Conservation (phyloP, 2,113 vertebrate species). For the Pomatostomus ruficeps region DNA sequence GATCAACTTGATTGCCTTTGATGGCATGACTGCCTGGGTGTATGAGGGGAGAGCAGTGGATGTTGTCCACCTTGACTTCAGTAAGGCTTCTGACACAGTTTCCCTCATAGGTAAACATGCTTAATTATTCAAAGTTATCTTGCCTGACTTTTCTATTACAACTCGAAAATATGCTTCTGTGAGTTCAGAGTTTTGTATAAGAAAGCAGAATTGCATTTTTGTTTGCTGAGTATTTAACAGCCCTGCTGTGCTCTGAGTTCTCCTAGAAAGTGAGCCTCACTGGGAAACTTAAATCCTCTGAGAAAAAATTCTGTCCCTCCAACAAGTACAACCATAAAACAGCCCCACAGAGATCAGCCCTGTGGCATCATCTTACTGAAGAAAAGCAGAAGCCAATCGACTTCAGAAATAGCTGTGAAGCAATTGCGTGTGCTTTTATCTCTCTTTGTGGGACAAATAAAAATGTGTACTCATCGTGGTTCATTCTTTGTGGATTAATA, state of each 20-base stretch:
- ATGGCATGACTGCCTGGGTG: neutral
- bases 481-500: neutral
- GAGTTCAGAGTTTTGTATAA: neutral
- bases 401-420: neutral
- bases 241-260: neutral
- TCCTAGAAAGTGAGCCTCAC: neutral
- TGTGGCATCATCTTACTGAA: neutral
- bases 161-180: neutral
- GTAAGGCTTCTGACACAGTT: neutral
- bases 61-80: neutral
- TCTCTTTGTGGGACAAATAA: neutral
- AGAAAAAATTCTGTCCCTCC: neutral
- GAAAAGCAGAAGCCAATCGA: neutral
- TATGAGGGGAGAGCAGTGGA: neutral
- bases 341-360: neutral
- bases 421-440: neutral
- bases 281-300: neutral
- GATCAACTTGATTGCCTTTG: neutral
- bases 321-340: neutral
- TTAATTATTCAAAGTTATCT: neutral
- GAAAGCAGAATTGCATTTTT: neutral
- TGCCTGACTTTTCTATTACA: neutral
- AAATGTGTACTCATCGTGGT: neutral
- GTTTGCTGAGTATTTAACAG: neutral
- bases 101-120: neutral